A percentile compares a stretch with the other conserved stretches of the same genome.
These are phyloP conservation scores for Dicrurus megarhynchus DNA, from an alignment of 2,113 vertebrate species.

Conservation along the genomic window DNA sequence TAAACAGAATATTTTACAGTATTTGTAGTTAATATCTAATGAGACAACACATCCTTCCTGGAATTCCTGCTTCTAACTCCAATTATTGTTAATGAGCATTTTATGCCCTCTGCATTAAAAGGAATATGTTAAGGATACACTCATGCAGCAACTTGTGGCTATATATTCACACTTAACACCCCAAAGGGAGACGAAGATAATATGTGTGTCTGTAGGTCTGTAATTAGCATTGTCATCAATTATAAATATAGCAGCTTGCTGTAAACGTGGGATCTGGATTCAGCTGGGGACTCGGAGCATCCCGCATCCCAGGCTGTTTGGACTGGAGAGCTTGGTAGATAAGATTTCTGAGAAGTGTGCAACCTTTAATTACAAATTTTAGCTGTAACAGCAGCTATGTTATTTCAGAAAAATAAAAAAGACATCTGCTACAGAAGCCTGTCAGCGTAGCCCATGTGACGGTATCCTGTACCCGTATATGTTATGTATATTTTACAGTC, in stretches of 20 bases:
- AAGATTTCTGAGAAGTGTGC: not conserved
- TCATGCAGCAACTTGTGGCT: not conserved
- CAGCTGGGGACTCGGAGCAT: not conserved
- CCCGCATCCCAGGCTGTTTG: not conserved
- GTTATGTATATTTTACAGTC: slow-evolving; percentile 44
- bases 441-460: not conserved
- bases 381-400: not conserved
- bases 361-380: not conserved
- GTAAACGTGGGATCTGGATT: not conserved
- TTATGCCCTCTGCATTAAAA: slow-evolving; percentile 9
- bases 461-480: not conserved
- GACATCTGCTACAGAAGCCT: not conserved
- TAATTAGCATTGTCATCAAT: slow-evolving; percentile 28
- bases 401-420: slow-evolving; percentile 27
- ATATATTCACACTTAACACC: not conserved
- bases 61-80: slow-evolving; percentile 18
- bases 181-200: not conserved
- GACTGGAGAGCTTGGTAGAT: not conserved
- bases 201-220: not conserved
- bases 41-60: slow-evolving; percentile 1
- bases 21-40: slow-evolving; percentile 43
- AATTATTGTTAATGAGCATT: slow-evolving; percentile 42
- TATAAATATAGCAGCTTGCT: not conserved
- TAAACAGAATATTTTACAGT: slow-evolving; percentile 29
- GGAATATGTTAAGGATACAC: not conserved